Evolutionary conservation across 2,797 vertebrate species (phyloP), one percentile per base, ranked within the genome.

Genomic region (Todus mexicanus): DNA sequence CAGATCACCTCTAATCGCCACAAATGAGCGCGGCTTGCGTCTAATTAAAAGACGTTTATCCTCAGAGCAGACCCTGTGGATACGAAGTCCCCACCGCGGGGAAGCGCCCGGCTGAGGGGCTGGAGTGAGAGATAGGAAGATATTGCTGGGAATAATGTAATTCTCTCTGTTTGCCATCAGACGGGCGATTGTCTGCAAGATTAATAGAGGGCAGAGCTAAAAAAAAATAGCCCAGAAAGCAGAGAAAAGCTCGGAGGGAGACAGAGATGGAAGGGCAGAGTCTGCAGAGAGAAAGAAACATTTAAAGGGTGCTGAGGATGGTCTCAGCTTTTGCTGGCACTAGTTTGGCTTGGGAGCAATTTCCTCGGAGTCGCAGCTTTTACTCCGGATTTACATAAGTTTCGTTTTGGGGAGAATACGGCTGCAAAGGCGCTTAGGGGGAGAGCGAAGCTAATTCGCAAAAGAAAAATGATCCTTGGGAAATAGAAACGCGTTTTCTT

Each of bases 121-220:
- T 26, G 47, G 20, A 42, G 37, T 23, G 38, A 6, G 37, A 40
- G 47, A 4, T 6, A 22, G 82, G 79, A 15, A 80, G 54, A 37
- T 43, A n/a, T 66, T 89, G 71, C 15, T 6, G 77, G 29, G 65
- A 71, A 61, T 91, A 96, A 95, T 90, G 82, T 15, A 10, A 76
- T 91, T 84, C 96, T 94, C 94, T 91, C 15, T 40, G 56, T 89
- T 81, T 45, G 17, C 35, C 68, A 71, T 61, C 84, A 90, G 73
- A 38, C 43, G 84, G 33, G 18, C 86, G 91, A 90, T 92, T 92
- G 93, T 35, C 61, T 82, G 51, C 72, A 48, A 84, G 86, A 94
- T 71, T 72, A 75, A 91, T 37, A 69, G 82, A 81, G 50, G 40
- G 16, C 29, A 75, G 14, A 40, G 54, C 14, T n/a, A 29, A 50